Percentiles rank a stretch among this genome's conserved stretches.
Conservation (phyloP, 2,888 invertebrate species). For the Bombylius discolor region DNA sequence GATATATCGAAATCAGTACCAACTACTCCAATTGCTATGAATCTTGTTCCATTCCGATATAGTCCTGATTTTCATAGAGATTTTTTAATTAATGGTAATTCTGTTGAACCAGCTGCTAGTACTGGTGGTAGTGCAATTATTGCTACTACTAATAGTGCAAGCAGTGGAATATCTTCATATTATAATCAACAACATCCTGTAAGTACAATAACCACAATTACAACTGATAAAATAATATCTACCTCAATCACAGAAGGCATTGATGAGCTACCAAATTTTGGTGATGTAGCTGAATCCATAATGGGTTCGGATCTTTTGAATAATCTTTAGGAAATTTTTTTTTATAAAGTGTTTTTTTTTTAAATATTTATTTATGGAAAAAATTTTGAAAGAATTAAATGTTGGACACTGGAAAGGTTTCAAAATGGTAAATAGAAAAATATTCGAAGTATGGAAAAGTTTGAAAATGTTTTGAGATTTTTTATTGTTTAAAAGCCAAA, state of each 20-base stretch:
- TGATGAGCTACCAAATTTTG: conserved; percentile 16
- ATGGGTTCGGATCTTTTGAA: conserved; percentile 31
- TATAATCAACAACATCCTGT: conserved; percentile 2
- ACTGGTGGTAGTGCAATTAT: conserved; percentile 13
- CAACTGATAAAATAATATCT: conserved; percentile 2
- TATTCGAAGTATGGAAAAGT: no score
- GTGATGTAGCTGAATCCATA: conserved; percentile 29
- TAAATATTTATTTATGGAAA: no score
- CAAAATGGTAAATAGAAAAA: no score
- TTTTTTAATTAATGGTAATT: conserved; percentile 50
- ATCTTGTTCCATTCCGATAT: conserved; percentile 45
- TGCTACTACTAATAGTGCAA: not conserved
- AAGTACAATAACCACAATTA: not conserved
- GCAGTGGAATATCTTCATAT: not conserved
- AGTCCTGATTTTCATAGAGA: conserved; percentile 40
- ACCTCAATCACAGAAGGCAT: conserved; percentile 11
- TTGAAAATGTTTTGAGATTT: no score
- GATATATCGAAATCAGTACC: conserved; percentile 64
- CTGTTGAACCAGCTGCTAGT: conserved; percentile 35
- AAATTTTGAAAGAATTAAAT: no score
- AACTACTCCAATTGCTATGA: conserved; percentile 51
- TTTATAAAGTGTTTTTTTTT: no score
- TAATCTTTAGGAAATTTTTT: conserved; percentile 22
- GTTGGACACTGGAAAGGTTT: no score
- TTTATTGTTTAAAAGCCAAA: no score